These are phyloP conservation scores for Crypturellus undulatus DNA, from an alignment of 2,113 vertebrate species.

Conservation along the genomic window DNA sequence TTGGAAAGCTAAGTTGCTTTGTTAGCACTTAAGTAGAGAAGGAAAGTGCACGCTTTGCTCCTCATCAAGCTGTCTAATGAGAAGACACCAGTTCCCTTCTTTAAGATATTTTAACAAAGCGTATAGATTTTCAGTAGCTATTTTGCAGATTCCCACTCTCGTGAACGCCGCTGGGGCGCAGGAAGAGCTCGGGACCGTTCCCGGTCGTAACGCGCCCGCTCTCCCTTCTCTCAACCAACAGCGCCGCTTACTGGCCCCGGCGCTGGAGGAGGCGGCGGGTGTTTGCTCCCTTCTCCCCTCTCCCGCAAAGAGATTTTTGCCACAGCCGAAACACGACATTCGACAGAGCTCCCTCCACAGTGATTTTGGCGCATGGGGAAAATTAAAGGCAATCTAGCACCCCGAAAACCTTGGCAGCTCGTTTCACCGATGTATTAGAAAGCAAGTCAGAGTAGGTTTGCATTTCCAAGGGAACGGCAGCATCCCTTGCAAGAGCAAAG, in stretches of 20 bases:
- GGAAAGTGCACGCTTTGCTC: background rate
- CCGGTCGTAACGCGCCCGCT: background rate
- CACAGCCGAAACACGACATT: background rate
- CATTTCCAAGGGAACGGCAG: background rate
- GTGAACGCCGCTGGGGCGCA: background rate
- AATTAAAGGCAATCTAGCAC: background rate
- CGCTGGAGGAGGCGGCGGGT: background rate
- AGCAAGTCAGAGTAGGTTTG: background rate
- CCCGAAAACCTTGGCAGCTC: background rate
- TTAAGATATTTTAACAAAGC: background rate
- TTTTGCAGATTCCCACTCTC: background rate
- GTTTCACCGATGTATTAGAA: background rate
- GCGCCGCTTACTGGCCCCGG: constrained; percentile 69
- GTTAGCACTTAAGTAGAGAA: background rate
- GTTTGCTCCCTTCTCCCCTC: background rate
- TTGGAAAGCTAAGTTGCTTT: accelerated
- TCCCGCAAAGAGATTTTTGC: background rate
- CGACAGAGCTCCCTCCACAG: too few relatives aligned
- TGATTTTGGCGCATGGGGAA: background rate
- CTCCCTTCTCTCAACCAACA: constrained; percentile 58
- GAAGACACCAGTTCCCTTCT: background rate
- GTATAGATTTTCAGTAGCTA: background rate
- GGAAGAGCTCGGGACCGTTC: background rate
- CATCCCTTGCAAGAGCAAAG: background rate
- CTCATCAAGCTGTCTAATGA: too few relatives aligned